phyloP scores from a whole-genome alignment of 2,113 vertebrate genomes.

The Lophotis ruficrista region DNA sequence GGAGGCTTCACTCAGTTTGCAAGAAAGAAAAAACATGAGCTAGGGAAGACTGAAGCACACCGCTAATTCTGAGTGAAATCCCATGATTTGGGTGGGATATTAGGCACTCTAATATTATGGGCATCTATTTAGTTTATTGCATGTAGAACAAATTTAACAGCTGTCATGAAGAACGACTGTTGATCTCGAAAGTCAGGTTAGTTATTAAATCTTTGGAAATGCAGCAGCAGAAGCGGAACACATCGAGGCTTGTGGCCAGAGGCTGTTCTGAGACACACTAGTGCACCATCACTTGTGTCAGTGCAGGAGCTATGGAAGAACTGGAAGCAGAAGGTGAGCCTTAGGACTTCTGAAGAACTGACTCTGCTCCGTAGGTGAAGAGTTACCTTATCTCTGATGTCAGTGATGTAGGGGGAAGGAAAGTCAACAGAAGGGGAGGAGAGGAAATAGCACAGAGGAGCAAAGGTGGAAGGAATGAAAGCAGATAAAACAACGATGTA shows the following conservation, averaged over 20 bases:
- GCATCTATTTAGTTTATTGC: neutral
- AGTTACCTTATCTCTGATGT: neutral
- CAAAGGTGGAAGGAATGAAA: neutral
- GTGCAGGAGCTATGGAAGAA: neutral
- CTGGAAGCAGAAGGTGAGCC: neutral
- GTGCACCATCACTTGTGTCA: neutral
- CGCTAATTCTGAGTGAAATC: fast-evolving
- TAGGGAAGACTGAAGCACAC: neutral
- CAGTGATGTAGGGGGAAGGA: neutral
- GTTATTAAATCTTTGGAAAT: neutral
- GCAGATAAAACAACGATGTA: neutral
- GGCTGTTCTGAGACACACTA: fast-evolving
- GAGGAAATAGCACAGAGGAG: neutral
- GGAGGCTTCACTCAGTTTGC: neutral
- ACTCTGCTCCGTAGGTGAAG: neutral
- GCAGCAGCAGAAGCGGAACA: neutral
- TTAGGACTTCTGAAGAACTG: neutral
- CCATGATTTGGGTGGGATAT: neutral
- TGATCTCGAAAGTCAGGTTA: neutral
- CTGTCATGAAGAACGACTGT: neutral
- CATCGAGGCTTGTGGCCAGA: neutral
- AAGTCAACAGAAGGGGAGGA: neutral
- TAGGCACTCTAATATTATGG: neutral
- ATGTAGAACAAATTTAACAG: neutral
- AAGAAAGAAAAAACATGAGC: neutral